Evolutionary conservation across 2,888 invertebrate species (phyloP).

Genomic region (Eremobia ochroleuca): DNA sequence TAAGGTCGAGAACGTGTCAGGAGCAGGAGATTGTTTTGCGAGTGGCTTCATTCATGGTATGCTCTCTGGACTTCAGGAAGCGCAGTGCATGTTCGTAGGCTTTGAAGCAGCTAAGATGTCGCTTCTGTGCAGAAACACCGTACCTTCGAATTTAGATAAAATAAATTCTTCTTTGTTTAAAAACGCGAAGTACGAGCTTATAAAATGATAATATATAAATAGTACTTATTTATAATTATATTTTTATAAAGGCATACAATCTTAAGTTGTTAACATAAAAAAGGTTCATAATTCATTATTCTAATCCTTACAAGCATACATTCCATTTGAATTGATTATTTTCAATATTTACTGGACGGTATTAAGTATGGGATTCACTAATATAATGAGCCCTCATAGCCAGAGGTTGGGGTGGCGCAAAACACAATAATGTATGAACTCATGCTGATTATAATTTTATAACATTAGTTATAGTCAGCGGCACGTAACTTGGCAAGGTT

Average conservation of each 20-base stretch:
- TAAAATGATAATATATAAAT: conserved; percentile 48
- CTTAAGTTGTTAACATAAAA: conserved; percentile 19
- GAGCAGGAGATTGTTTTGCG: conserved; percentile 95
- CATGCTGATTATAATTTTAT: not conserved
- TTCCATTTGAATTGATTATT: conserved; percentile 33
- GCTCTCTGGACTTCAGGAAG: conserved; percentile 89
- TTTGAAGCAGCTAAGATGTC: conserved; percentile 92
- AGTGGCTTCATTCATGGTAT: conserved; percentile 93
- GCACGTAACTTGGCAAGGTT: too few species aligned
- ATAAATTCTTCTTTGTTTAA: conserved; percentile 24
- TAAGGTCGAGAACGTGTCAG: conserved; percentile 94
- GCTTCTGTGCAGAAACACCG: conserved; percentile 91
- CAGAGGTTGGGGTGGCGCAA: not conserved
- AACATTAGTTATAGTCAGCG: not conserved
- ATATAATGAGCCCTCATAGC: not conserved
- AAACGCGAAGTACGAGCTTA: conserved; percentile 43
- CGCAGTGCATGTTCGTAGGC: conserved; percentile 91
- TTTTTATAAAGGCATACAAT: conserved; percentile 51
- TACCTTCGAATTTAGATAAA: conserved; percentile 84
- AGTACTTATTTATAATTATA: conserved; percentile 17
- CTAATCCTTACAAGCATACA: conserved; percentile 14
- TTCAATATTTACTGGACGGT: conserved; percentile 1
- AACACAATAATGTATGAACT: conserved; percentile 1
- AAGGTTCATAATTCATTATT: not conserved
- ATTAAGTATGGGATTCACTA: conserved; percentile 1